phyloP scores from a whole-genome alignment of 2,888 invertebrate species.

The Thalpophila matura region DNA sequence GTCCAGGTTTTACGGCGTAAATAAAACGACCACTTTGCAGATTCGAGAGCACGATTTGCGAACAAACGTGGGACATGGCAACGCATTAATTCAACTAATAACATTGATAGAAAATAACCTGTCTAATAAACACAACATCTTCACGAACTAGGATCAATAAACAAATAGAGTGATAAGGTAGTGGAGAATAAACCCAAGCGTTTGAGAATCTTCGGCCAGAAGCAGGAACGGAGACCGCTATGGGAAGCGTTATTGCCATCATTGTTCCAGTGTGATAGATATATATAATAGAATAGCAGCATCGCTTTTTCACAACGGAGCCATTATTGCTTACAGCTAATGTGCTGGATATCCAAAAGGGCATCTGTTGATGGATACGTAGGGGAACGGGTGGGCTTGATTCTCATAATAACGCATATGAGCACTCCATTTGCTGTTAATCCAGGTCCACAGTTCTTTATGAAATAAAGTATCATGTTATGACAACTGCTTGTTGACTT shows the following conservation, averaged over 20 bases:
- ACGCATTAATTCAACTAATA: constrained; percentile 51
- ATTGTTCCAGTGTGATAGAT: too few relatives aligned
- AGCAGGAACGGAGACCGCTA: too few relatives aligned
- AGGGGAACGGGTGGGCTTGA: too few relatives aligned
- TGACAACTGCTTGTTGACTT: constrained; percentile 7
- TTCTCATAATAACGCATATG: neutral
- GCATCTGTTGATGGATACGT: too few relatives aligned
- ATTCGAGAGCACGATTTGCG: constrained; percentile 16
- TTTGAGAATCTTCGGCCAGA: neutral
- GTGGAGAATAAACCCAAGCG: neutral
- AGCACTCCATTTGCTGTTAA: neutral
- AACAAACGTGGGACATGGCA: constrained; percentile 28
- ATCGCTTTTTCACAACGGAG: too few relatives aligned
- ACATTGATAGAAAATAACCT: constrained; percentile 44
- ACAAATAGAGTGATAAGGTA: constrained; percentile 8
- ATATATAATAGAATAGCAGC: too few relatives aligned
- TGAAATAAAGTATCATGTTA: constrained; percentile 8
- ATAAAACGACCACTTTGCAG: constrained; percentile 43
- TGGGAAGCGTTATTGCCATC: too few relatives aligned
- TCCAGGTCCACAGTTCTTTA: neutral
- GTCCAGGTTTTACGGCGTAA: neutral
- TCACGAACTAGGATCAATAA: neutral
- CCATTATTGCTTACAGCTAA: too few relatives aligned
- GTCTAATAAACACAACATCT: constrained; percentile 33
- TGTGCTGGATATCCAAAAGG: too few relatives aligned